Evolutionary conservation across 1,140 invertebrate genomes (phyloP).

Genomic region (Eumaeus atala): DNA sequence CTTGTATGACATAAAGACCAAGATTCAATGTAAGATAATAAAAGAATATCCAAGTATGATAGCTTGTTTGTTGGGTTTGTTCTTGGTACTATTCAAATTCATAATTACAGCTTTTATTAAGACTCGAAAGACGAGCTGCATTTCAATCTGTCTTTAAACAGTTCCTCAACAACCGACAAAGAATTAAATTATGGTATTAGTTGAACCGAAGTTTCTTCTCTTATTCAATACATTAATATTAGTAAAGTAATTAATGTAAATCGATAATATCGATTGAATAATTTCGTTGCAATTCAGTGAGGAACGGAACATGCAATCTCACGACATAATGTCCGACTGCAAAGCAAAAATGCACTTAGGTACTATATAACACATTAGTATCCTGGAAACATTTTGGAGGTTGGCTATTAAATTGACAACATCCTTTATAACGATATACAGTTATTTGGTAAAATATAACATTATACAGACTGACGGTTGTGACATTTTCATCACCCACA

Average conservation of each 20-base stretch:
- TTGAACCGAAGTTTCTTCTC: slow-evolving; percentile 4
- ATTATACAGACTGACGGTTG: too few relatives aligned
- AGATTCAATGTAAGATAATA: not conserved
- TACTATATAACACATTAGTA: too few relatives aligned
- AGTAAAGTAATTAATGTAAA: not conserved
- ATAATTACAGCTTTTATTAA: slow-evolving; percentile 16
- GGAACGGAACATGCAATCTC: too few relatives aligned
- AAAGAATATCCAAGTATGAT: not conserved
- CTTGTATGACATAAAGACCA: not conserved
- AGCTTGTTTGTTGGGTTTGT: slow-evolving; percentile 3
- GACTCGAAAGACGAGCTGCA: slow-evolving; percentile 11
- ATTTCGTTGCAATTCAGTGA: too few relatives aligned
- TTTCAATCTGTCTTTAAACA: slow-evolving; percentile 17
- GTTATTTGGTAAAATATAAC: too few relatives aligned
- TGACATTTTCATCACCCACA: too few relatives aligned
- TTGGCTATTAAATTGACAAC: too few relatives aligned
- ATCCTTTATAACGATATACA: too few relatives aligned
- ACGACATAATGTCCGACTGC: too few relatives aligned
- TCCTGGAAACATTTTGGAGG: too few relatives aligned
- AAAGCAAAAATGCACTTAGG: too few relatives aligned
- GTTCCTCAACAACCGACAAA: slow-evolving; percentile 1
- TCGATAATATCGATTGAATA: too few relatives aligned
- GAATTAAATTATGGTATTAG: slow-evolving; percentile 4
- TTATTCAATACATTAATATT: not conserved
- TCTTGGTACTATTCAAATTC: slow-evolving; percentile 14